Evolutionary conservation across 2,888 invertebrate genomes (phyloP).

Genomic region (Melanophora roralis): DNA sequence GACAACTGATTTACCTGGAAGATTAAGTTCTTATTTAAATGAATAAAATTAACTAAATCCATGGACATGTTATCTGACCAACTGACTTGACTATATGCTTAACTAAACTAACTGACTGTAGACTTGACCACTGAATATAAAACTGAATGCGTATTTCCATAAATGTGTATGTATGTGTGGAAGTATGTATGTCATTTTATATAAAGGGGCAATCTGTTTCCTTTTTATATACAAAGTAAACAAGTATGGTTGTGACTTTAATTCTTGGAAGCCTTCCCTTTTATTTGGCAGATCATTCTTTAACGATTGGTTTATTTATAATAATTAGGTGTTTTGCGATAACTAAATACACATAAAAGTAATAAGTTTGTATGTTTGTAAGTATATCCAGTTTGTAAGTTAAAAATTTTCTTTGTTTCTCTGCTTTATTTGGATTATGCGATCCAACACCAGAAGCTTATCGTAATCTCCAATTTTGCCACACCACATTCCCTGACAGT

Average conservation of each 20-base stretch:
- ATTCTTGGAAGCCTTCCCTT: conserved; percentile 56
- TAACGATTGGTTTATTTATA: conserved; percentile 76
- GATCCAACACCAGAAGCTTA: conserved; percentile 69
- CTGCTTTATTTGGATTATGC: conserved; percentile 59
- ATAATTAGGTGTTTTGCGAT: conserved; percentile 74
- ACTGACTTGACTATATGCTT: conserved; percentile 55
- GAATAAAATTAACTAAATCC: conserved; percentile 61
- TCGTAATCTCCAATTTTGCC: conserved; percentile 65
- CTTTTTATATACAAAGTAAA: not conserved
- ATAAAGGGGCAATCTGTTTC: not conserved
- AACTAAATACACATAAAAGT: conserved; percentile 23
- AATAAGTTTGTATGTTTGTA: not conserved
- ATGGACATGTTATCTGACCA: conserved; percentile 59
- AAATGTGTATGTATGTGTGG: no score
- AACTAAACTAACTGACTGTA: conserved; percentile 36
- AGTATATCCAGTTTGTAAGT: no score
- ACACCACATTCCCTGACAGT: conserved; percentile 58
- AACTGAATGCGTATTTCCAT: not conserved
- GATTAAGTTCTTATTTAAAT: conserved; percentile 73
- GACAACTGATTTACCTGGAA: conserved; percentile 58
- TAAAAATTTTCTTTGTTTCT: no score
- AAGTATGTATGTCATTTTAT: not conserved
- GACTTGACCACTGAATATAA: not conserved
- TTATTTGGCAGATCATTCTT: conserved; percentile 72
- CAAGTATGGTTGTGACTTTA: conserved; percentile 14